A percentile compares a stretch with the other conserved stretches of the same genome.
These are phyloP conservation scores for Pantherophis alleghaniensis DNA, from an alignment of 2,797 vertebrate genomes.

Conservation along the genomic window DNA sequence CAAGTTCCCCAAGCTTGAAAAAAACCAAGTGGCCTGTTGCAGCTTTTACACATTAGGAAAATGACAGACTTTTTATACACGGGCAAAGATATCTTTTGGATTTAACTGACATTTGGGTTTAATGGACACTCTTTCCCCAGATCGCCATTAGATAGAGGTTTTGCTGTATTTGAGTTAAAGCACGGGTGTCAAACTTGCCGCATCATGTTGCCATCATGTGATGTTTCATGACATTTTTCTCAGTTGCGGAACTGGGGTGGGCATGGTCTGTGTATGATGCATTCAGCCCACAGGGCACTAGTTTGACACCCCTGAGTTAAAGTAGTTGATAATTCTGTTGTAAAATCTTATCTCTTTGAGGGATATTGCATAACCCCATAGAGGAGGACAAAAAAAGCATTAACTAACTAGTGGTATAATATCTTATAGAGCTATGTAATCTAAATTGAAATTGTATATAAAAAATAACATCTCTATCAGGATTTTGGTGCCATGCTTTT, in stretches of 20 bases:
- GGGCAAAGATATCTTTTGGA: not conserved
- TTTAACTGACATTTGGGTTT: not conserved
- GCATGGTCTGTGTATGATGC: too few relatives aligned
- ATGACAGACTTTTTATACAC: not conserved
- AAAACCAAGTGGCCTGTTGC: not conserved
- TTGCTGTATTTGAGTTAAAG: not conserved
- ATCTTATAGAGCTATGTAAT: not conserved
- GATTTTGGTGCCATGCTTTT: slow-evolving; percentile 76
- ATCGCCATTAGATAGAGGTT: not conserved
- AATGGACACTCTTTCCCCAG: not conserved
- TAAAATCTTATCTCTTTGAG: not conserved
- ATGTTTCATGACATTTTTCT: too few relatives aligned
- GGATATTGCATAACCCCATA: not conserved
- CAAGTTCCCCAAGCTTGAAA: not conserved
- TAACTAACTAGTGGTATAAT: not conserved
- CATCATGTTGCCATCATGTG: too few relatives aligned
- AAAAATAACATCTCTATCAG: not conserved
- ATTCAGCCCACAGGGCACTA: too few relatives aligned
- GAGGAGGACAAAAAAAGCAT: not conserved
- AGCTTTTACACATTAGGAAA: not conserved
- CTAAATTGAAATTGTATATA: not conserved
- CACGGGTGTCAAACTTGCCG: too few relatives aligned
- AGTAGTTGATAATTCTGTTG: not conserved
- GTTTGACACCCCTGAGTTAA: not conserved
- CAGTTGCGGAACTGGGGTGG: too few relatives aligned